phyloP scores from a whole-genome alignment of 2,113 vertebrate species.

The Taurulus bubalis region DNA sequence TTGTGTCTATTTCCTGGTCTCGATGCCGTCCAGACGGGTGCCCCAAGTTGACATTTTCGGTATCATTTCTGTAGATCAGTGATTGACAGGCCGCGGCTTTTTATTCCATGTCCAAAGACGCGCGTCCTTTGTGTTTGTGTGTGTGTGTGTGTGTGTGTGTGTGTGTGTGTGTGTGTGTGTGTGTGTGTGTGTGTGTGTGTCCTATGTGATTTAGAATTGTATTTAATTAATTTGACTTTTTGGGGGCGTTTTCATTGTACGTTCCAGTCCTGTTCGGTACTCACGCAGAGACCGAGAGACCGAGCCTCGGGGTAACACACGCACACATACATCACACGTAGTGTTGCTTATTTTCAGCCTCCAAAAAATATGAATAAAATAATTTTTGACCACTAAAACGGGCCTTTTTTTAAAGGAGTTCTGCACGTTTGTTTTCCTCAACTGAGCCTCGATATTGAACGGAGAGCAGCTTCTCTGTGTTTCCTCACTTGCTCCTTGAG shows the following conservation, averaged over 20 bases:
- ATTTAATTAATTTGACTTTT: not conserved
- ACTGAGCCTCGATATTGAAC: not conserved
- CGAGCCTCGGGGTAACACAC: not conserved
- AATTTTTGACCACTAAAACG: not conserved
- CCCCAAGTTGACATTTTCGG: not conserved
- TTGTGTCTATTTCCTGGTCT: not conserved
- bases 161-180: too few species aligned
- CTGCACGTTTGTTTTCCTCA: not conserved
- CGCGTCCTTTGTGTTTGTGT: too few species aligned
- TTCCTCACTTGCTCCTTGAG: conserved; percentile 5
- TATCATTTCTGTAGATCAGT: conserved; percentile 20
- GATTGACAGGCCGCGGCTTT: conserved; percentile 37
- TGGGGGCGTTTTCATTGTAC: not conserved
- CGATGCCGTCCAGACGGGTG: not conserved
- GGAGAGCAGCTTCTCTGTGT: not conserved
- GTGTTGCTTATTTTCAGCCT: not conserved
- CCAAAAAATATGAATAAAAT: not conserved
- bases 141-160: too few species aligned
- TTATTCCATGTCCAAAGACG: not conserved
- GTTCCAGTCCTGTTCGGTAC: not conserved
- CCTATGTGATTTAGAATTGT: too few species aligned
- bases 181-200: too few species aligned
- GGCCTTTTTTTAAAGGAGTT: not conserved
- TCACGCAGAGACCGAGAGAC: not conserved
- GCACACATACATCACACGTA: not conserved